Conservation (phyloP, 2,113 vertebrate species). For the Leptobrachium ailaonicum region DNA sequence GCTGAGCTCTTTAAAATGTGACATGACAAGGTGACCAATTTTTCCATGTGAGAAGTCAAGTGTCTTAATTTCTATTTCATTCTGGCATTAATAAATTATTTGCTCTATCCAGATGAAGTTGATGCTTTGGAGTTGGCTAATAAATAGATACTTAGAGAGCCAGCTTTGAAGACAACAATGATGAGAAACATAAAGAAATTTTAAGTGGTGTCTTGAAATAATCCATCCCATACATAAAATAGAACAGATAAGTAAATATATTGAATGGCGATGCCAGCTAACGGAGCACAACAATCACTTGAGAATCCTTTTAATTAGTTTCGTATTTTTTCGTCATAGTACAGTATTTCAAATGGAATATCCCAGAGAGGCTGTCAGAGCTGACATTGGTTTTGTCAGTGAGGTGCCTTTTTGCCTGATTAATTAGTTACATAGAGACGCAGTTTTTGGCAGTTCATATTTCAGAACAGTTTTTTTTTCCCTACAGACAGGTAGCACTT, state of each 20-base stretch:
- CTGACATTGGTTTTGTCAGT: constrained; percentile 53
- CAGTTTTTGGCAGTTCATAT: constrained; percentile 70
- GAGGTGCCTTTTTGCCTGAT: constrained; percentile 66
- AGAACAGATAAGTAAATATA: constrained; percentile 28
- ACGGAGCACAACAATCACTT: constrained; percentile 48
- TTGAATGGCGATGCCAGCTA: constrained; percentile 45
- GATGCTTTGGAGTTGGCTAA: no score
- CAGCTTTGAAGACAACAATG: no score
- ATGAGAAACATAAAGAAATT: neutral
- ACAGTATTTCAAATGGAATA: constrained; percentile 61
- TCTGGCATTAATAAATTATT: no score
- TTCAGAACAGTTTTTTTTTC: constrained; percentile 65
- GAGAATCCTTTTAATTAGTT: constrained; percentile 55
- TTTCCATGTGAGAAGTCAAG: no score
- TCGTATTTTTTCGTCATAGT: constrained; percentile 56
- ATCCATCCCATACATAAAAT: neutral
- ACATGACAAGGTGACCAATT: no score
- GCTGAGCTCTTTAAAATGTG: no score
- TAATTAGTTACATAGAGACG: constrained; percentile 74
- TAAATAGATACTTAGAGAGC: no score
- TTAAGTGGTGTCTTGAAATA: neutral
- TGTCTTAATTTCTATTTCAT: no score
- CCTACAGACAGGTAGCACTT: constrained; percentile 63
- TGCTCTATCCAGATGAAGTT: no score
- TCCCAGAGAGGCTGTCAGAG: constrained; percentile 53